Conservation (phyloP, 2,888 invertebrate species). For the Melieria crassipennis region DNA sequence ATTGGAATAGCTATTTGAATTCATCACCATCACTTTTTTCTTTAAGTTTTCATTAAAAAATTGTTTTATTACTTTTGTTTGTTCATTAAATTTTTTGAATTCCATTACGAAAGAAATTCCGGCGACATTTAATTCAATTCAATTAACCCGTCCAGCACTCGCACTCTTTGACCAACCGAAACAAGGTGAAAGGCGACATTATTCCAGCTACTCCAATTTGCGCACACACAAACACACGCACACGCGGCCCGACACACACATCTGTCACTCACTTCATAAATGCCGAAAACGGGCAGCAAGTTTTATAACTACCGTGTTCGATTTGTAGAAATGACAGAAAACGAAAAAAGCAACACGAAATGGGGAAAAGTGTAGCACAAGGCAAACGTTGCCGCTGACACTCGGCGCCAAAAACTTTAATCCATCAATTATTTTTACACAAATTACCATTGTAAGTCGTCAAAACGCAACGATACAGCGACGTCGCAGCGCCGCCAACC, state of each 20-base stretch:
- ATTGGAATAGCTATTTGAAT: no score
- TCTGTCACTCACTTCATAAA: slow-evolving; percentile 14
- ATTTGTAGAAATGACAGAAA: slow-evolving; percentile 41
- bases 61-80: no score
- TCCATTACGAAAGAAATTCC: neutral
- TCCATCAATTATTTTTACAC: slow-evolving; percentile 61
- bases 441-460: slow-evolving; percentile 59
- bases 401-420: slow-evolving; percentile 58
- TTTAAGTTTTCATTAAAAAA: no score
- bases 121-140: neutral
- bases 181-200: slow-evolving; percentile 39
- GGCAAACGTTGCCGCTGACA: slow-evolving; percentile 45
- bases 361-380: slow-evolving; percentile 28
- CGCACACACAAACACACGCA: neutral
- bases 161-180: slow-evolving; percentile 24
- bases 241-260: neutral
- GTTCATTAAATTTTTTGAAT: no score
- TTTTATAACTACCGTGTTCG: slow-evolving; percentile 35
- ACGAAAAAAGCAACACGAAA: slow-evolving; percentile 36
- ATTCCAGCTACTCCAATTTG: slow-evolving; percentile 31
- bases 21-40: no score
- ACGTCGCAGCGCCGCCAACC: slow-evolving; percentile 4
- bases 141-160: slow-evolving; percentile 31
- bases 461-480: slow-evolving; percentile 49
- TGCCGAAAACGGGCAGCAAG: slow-evolving; percentile 23